A percentile compares a stretch with the other conserved stretches of the same genome.
These are phyloP conservation scores for Drosophila lowei DNA, from an alignment of 1,140 invertebrate genomes.

Conservation along the genomic window DNA sequence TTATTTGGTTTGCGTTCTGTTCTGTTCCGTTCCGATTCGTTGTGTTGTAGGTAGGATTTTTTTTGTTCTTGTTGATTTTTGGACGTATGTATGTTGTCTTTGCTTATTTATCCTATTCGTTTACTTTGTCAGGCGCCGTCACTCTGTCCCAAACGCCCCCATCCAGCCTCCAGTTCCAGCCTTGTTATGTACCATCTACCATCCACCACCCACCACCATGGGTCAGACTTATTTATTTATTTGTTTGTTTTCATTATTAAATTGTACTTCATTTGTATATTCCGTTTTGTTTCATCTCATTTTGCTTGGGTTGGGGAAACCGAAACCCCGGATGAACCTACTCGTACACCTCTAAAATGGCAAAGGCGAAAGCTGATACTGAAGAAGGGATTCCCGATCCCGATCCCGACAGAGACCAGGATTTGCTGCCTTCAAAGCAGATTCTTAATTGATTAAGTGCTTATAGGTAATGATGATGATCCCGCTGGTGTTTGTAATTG, in stretches of 20 bases:
- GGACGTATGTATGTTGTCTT: constrained; percentile 61
- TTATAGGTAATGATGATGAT: constrained; percentile 9
- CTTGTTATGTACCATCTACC: constrained; percentile 1
- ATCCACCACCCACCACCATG: constrained; percentile 1
- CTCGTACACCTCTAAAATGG: background rate
- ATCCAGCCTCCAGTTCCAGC: background rate
- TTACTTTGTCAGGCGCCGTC: constrained; percentile 51
- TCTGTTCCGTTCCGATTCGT: constrained; percentile 14
- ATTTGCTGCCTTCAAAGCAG: constrained; percentile 24
- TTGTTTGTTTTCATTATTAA: constrained; percentile 73
- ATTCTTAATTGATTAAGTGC: constrained; percentile 47
- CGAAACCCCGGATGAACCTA: background rate
- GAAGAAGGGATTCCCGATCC: background rate
- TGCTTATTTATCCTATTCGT: constrained; percentile 68
- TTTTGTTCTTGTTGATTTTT: constrained; percentile 63
- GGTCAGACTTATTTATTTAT: constrained; percentile 55
- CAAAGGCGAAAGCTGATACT: background rate
- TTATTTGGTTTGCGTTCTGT: constrained; percentile 73
- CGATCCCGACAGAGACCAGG: too few species aligned
- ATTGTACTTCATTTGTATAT: constrained; percentile 64
- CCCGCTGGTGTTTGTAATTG: constrained; percentile 13
- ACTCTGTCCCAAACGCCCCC: background rate
- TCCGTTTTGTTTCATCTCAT: constrained; percentile 35
- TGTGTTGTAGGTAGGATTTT: constrained; percentile 26
- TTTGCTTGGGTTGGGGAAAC: constrained; percentile 3